These are phyloP conservation scores for Percopsis transmontana DNA, from an alignment of 2,113 vertebrate species.

Conservation along the genomic window DNA sequence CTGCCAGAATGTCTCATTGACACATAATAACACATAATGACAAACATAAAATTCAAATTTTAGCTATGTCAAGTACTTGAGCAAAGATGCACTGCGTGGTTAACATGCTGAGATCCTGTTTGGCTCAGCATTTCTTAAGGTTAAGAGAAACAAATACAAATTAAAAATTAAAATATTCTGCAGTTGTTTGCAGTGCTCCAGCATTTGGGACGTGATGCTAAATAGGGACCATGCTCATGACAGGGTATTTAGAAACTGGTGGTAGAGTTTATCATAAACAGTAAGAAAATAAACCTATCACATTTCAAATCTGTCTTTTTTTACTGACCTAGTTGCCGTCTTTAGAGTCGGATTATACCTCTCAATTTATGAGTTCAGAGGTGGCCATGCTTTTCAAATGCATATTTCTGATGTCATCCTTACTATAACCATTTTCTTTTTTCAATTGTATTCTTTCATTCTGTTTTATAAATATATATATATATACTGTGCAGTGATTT, in stretches of 20 bases:
- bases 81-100: no score
- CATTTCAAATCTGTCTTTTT: conserved; percentile 42
- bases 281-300: conserved; percentile 46
- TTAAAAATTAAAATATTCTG: not conserved
- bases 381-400: not conserved
- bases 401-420: not conserved
- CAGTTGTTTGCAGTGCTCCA: conserved; percentile 2
- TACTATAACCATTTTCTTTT: not conserved
- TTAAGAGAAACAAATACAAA: conserved; percentile 4
- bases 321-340: conserved; percentile 44
- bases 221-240: conserved; percentile 32
- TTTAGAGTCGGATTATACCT: conserved; percentile 4
- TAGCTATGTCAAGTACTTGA: no score
- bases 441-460: no score
- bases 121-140: not conserved
- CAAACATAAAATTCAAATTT: no score
- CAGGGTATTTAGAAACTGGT: conserved; percentile 32
- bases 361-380: not conserved
- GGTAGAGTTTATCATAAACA: conserved; percentile 39
- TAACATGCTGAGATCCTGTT: not conserved
- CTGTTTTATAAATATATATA: no score
- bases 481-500: no score
- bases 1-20: no score
- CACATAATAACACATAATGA: no score
- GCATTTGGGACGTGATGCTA: conserved; percentile 18